A percentile compares a stretch with the other conserved stretches of the same genome.
Conservation (phyloP, 2,888 invertebrate species). For the Leptopterna dolabrata region DNA sequence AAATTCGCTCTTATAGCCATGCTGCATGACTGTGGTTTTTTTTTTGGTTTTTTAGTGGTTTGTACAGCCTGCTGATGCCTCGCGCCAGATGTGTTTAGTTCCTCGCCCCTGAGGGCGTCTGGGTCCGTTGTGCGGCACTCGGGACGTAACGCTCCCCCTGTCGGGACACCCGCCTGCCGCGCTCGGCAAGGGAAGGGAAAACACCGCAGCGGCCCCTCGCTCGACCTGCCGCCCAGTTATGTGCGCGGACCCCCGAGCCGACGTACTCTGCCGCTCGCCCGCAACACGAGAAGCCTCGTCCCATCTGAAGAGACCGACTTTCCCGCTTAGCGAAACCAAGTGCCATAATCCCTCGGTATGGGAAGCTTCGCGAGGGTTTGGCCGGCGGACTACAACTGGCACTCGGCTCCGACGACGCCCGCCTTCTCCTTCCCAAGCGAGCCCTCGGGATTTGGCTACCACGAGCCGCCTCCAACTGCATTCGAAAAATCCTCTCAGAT, state of each 20-base stretch:
- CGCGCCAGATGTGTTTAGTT: too few species aligned
- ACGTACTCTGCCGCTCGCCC: not conserved
- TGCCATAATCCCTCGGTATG: conserved; percentile 1
- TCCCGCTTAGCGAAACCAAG: not conserved
- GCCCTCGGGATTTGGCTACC: not conserved
- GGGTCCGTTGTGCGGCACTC: too few species aligned
- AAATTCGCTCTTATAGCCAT: too few species aligned
- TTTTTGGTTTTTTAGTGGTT: too few species aligned
- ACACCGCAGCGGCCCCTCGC: not conserved
- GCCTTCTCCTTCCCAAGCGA: conserved; percentile 3
- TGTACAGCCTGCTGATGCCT: too few species aligned
- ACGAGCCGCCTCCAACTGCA: not conserved
- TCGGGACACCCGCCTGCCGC: too few species aligned
- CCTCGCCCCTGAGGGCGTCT: too few species aligned
- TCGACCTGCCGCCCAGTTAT: too few species aligned
- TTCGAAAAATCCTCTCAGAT: not conserved
- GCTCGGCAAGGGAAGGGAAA: not conserved
- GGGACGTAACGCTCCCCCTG: too few species aligned
- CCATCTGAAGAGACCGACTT: too few species aligned
- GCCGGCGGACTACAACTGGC: conserved; percentile 58
- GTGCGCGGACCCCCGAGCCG: not conserved
- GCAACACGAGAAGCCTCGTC: not conserved
- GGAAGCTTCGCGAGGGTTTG: conserved; percentile 55
- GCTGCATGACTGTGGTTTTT: too few species aligned
- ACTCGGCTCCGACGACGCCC: conserved; percentile 13